Evolutionary conservation across 2,888 invertebrate species (phyloP).

Genomic region (Panopea generosa): DNA sequence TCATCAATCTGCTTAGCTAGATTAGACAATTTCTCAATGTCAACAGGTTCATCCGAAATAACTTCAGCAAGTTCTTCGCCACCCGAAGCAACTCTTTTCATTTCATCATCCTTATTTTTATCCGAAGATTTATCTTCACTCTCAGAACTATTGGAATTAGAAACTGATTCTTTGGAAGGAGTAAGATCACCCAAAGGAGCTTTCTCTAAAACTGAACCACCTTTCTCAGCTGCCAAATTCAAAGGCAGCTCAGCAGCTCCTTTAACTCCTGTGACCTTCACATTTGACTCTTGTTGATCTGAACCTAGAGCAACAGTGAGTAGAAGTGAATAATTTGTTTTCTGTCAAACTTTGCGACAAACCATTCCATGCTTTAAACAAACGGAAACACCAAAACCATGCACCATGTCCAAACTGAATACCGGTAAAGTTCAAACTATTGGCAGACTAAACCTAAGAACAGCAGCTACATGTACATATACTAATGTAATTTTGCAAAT

Average conservation of each 20-base stretch:
- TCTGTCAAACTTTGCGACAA: not conserved
- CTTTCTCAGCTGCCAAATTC: not conserved
- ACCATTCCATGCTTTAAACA: not conserved
- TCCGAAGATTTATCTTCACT: not conserved
- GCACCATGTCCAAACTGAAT: no score
- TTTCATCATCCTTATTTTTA: not conserved
- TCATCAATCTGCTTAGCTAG: conserved; percentile 57
- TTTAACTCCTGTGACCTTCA: conserved; percentile 8
- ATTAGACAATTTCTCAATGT: conserved; percentile 35
- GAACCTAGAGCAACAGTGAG: conserved; percentile 26
- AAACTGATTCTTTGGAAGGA: conserved; percentile 24
- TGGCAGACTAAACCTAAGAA: not conserved
- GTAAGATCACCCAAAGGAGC: conserved; percentile 33
- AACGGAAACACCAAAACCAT: no score
- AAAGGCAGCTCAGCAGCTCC: not conserved
- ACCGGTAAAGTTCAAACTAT: no score
- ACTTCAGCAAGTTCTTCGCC: not conserved
- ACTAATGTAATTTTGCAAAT: no score
- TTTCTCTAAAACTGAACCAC: conserved; percentile 33
- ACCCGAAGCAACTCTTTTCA: not conserved
- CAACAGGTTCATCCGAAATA: not conserved
- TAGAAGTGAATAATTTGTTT: not conserved
- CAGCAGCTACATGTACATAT: no score
- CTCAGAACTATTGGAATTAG: not conserved
- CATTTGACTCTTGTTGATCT: conserved; percentile 12